Base-by-base conservation (phyloP, 2,888 invertebrate genomes). In the Morpho achilles region DNA sequence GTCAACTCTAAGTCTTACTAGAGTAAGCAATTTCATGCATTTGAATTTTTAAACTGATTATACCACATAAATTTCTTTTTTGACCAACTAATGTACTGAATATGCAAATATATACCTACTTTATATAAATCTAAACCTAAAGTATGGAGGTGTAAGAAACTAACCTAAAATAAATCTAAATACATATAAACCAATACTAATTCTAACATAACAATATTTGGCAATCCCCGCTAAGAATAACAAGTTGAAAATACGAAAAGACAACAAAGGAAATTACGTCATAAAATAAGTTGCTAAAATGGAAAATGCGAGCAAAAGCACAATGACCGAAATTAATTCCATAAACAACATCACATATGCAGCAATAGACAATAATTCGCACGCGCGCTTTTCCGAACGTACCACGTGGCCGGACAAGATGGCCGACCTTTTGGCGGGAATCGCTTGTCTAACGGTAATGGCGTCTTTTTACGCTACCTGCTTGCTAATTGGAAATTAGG, bases 401-500 rank as follows among this genome's bases (percentile, higher is more conserved):
- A 70, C 75, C 80, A 75, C 69, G 69, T 69, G 66, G 65, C 68
- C 59, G 69, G 68, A 65, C 78, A 82, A 82, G 81, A 82, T 83
- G 81, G 82, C 82, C 55, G 75, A 76, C 87, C 76, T 82, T 88
- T 87, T 80, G 85, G 85, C 82, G 83, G 83, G 79, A 82, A 82
- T 74, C 79, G 79, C 67, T 77, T 80, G 74, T 75, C 74, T 75
- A 70, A 69, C 79, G 70, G 73, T 84, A 88, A 87, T 87, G 87
- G 82, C 83, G 76, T 81, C 84, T 87, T 87, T 88, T 88, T 87
- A 87, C 88, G 87, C 82, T 87, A 89, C 88, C 87, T 88, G 88
- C 84, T 79, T 88, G 85, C 86, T 88, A 88, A 89, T 89, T 87
- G 85, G 84, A 82, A 83, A 87, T 88, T 88, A 88, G 82, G 80